Evolutionary conservation across 2,113 vertebrate genomes (phyloP).

Genomic region (Mungos mungo): DNA sequence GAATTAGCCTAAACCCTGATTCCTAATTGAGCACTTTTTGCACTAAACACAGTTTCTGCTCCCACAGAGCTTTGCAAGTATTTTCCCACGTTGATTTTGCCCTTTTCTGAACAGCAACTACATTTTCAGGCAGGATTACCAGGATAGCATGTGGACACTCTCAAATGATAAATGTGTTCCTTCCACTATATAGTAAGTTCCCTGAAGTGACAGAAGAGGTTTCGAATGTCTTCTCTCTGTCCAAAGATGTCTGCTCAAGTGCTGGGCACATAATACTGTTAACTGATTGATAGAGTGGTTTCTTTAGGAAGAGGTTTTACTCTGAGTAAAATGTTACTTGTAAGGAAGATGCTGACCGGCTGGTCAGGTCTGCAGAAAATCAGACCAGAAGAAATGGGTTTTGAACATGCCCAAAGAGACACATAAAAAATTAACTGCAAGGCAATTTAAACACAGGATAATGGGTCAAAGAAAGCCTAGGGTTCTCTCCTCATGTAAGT

Average conservation of each 20-base stretch:
- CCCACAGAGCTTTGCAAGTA: neutral
- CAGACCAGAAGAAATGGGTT: neutral
- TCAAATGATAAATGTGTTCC: neutral
- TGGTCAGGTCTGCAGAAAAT: neutral
- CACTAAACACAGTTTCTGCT: neutral
- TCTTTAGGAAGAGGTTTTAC: slow-evolving; percentile 20
- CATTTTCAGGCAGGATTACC: neutral
- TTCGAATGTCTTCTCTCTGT: neutral
- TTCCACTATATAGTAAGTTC: neutral
- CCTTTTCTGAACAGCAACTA: neutral
- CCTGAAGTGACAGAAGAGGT: neutral
- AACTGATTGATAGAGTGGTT: neutral
- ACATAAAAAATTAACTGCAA: neutral
- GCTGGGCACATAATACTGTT: neutral
- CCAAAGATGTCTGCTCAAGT: neutral
- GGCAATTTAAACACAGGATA: neutral
- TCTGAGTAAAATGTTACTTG: neutral
- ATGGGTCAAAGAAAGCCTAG: neutral
- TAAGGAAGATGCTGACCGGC: neutral
- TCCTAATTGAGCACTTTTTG: slow-evolving; percentile 39
- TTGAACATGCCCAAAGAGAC: neutral
- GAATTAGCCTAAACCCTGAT: neutral
- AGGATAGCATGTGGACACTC: neutral
- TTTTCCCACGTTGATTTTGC: neutral
- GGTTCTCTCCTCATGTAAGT: neutral